A percentile compares a stretch with the other conserved stretches of the same genome.
Conservation (phyloP, 2,113 vertebrate genomes). For the Orientallactaga bullata region DNA sequence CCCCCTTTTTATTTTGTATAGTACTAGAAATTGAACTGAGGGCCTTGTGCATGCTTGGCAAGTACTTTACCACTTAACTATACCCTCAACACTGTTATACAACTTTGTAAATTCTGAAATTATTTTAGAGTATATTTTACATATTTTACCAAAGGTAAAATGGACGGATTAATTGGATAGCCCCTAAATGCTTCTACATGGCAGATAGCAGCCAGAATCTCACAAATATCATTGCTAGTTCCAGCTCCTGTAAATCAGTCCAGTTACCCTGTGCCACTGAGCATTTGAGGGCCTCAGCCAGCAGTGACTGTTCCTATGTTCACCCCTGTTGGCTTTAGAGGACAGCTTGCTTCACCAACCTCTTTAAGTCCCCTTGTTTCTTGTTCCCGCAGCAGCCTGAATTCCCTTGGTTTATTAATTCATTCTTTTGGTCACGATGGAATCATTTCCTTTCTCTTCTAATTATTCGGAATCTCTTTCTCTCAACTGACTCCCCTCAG, state of each 20-base stretch:
- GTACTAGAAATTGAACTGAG: neutral
- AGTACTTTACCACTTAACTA: neutral
- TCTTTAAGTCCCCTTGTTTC: neutral
- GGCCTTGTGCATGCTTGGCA: neutral
- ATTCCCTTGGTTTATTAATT: neutral
- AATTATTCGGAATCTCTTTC: neutral
- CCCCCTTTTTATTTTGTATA: neutral
- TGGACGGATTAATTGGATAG: neutral
- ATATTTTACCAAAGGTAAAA: neutral
- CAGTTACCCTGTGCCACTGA: too few species aligned
- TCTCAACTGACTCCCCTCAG: neutral
- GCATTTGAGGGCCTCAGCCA: neutral
- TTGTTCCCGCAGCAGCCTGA: neutral
- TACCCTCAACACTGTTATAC: neutral
- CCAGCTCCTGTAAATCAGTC: accelerated
- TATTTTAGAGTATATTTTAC: slow-evolving; percentile 21
- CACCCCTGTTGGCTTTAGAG: too few species aligned
- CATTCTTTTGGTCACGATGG: neutral
- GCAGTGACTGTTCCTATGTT: neutral
- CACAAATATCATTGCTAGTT: neutral
- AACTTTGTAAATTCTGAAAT: slow-evolving; percentile 19
- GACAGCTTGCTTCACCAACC: neutral
- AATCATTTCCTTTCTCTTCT: slow-evolving; percentile 33
- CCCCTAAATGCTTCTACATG: neutral
- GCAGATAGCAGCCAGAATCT: neutral